Conservation (phyloP, 1,140 invertebrate genomes). For the Atta texana region DNA sequence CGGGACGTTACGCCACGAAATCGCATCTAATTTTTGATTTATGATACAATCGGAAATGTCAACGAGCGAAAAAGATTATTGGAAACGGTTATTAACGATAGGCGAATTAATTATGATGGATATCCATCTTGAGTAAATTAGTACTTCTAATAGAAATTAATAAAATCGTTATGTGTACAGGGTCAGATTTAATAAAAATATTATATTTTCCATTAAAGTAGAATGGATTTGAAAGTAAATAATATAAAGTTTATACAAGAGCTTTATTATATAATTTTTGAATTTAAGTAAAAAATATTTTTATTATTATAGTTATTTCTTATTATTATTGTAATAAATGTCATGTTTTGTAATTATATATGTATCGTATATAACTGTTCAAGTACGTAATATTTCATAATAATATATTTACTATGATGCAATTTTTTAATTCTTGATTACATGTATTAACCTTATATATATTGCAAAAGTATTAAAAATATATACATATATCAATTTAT, state of each 20-base stretch:
- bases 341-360: not conserved
- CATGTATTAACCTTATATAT: not conserved
- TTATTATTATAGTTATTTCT: not conserved
- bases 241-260: not conserved
- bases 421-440: not conserved
- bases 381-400: not conserved
- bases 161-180: not conserved
- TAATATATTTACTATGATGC: not conserved
- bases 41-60: slow-evolving; percentile 49
- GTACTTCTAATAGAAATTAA: slow-evolving; percentile 5
- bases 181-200: not conserved
- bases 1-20: slow-evolving; percentile 36
- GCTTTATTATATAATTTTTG: not conserved
- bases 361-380: not conserved
- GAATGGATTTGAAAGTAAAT: not conserved
- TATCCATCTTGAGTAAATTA: not conserved
- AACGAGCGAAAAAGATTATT: slow-evolving; percentile 31
- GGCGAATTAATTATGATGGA: slow-evolving; percentile 13
- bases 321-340: not conserved
- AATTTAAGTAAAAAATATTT: not conserved
- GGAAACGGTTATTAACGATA: slow-evolving; percentile 15
- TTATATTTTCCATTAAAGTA: not conserved
- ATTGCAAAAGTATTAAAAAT: not conserved
- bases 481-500: slow-evolving; percentile 2
- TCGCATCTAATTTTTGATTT: slow-evolving; percentile 52